Evolutionary conservation across 2,888 invertebrate species (phyloP).

Genomic region (Lasioglossum pauxillum): DNA sequence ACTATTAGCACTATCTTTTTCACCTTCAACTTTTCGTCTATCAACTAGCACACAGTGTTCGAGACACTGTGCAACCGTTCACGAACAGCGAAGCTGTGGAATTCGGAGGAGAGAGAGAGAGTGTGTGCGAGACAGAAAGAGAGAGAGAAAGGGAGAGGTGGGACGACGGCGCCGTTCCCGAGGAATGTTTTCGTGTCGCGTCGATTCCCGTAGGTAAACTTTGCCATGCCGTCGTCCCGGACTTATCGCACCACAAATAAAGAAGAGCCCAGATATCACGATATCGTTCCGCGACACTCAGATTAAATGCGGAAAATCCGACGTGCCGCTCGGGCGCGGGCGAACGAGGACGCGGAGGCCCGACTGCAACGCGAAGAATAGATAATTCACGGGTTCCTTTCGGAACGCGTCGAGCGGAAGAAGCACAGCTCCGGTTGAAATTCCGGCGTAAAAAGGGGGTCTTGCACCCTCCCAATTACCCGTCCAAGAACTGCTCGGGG

Average conservation of each 20-base stretch:
- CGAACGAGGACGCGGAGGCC: not conserved
- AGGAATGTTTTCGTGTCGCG: conserved; percentile 32
- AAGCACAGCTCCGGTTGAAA: not conserved
- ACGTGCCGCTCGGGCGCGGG: not conserved
- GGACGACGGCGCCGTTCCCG: not conserved
- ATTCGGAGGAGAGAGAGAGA: not conserved
- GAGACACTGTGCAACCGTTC: not conserved
- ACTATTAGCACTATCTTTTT: not conserved
- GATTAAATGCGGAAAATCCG: conserved; percentile 40
- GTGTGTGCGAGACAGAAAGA: not conserved
- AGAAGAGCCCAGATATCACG: conserved; percentile 46
- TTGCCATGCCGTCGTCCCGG: conserved; percentile 6
- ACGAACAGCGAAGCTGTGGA: not conserved
- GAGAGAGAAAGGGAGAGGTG: too few species aligned
- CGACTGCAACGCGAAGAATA: not conserved
- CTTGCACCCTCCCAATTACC: not conserved
- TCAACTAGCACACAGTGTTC: too few species aligned
- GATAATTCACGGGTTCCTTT: not conserved
- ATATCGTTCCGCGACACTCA: conserved; percentile 47
- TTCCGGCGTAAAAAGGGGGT: not conserved
- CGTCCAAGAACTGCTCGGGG: not conserved
- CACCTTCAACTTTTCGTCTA: not conserved
- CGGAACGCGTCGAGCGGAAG: not conserved
- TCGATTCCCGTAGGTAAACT: conserved; percentile 42
- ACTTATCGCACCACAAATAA: conserved; percentile 59